Conservation (phyloP, 2,113 vertebrate genomes). For the Mesitornis unicolor region DNA sequence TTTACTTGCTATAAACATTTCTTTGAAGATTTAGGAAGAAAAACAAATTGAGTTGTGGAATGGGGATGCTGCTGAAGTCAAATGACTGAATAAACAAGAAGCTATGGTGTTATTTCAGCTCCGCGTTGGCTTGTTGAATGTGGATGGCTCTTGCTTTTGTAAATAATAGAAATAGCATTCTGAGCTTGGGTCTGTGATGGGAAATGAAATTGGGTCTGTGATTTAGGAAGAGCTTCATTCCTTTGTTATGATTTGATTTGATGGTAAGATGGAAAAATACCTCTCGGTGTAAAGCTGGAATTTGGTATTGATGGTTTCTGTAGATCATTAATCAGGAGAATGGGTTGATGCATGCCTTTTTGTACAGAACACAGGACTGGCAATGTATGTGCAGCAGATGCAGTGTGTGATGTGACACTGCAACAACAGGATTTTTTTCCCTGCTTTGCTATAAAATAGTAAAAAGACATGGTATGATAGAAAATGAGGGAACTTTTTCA, state of each 20-base stretch:
- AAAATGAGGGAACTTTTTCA: neutral
- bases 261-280: neutral
- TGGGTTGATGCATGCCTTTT: constrained; percentile 3
- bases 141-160: neutral
- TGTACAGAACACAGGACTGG: neutral
- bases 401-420: neutral
- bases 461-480: neutral
- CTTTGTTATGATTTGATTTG: neutral
- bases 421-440: neutral
- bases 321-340: constrained; percentile 63
- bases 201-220: neutral
- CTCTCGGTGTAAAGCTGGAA: constrained; percentile 27
- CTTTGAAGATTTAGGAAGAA: constrained; percentile 53
- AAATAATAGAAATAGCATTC: neutral
- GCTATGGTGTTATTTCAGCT: neutral
- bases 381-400: neutral
- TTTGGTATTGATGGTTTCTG: constrained; percentile 55
- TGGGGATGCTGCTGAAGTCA: neutral
- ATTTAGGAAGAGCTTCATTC: neutral
- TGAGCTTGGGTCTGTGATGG: neutral
- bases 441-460: neutral
- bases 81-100: constrained; percentile 36
- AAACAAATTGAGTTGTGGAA: constrained; percentile 21
- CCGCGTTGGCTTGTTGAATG: neutral
- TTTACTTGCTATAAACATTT: constrained; percentile 54